Evolutionary conservation across 2,888 invertebrate genomes (phyloP), one percentile per base, ranked within the genome.

Genomic region (Tachina fera): DNA sequence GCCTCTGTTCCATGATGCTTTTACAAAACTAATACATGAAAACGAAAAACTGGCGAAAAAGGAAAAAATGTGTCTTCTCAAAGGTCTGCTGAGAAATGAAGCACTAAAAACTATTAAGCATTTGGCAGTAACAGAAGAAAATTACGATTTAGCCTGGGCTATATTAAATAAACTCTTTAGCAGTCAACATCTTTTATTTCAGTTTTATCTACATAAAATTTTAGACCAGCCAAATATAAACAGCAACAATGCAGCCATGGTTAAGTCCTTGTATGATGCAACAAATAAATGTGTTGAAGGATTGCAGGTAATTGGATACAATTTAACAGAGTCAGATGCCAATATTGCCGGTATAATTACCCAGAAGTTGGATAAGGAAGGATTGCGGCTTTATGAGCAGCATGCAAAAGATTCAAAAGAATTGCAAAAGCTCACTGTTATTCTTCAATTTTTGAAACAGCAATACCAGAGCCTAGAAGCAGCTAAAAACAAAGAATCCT

Each of bases 201-300:
- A 60, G n/a, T 41, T 14, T 39, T 31, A 1, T 39, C 4, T 60
- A n/a, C 5, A 61, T 43, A n/a, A 43, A 61, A 43, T 43, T 6
- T 6, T 13, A 43, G 11, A 31, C 31, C 31, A 31, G 5, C 5
- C 31, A 31, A 31, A 31, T 31, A 31, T 31, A 31, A 31, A 31
- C 41, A 43, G 41, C 41, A 43, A n/a, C 61, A 61, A 61, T 16
- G 61, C 61, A 43, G n/a, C 43, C 14, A 61, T 61, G 61, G 43
- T 61, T n/a, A 58, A 58, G 5, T 58, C 31, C 8, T 39, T 58
- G 14, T n/a, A 58, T 19, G 58, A 58, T 39, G 14, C 14, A 31
- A 43, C 61, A n/a, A 43, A 43, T 43, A 11, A 61, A 61, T 43
- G 61, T 19, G 13, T 61, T 41, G 41, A 43, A 43, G 61, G 39